These are phyloP conservation scores for Cydia pomonella DNA, from an alignment of 1,140 invertebrate genomes.

Conservation along the genomic window DNA sequence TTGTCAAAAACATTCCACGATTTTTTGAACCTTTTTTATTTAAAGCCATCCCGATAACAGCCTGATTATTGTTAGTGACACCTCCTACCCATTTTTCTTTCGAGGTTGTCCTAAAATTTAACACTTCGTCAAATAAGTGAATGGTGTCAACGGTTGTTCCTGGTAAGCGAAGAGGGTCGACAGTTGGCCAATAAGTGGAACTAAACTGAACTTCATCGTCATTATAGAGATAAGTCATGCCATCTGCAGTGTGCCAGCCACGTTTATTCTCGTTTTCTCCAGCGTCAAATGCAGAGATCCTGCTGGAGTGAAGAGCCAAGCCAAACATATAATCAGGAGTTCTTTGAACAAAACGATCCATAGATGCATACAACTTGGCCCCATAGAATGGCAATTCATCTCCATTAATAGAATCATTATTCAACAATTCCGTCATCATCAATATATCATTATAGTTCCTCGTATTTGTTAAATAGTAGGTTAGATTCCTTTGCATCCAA, in stretches of 20 bases:
- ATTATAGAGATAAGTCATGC: conserved; percentile 4
- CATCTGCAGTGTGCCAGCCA: conserved; percentile 9
- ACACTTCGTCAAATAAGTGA: not conserved
- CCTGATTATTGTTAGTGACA: not conserved
- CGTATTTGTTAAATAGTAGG: not conserved
- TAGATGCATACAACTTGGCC: not conserved
- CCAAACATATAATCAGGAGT: conserved; percentile 11
- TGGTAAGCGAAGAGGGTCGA: not conserved
- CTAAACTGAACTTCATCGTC: conserved; percentile 3
- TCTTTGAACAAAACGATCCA: conserved; percentile 13
- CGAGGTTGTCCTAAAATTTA: not conserved
- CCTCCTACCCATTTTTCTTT: conserved; percentile 1
- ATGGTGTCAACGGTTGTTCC: conserved; percentile 1
- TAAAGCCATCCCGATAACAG: not conserved
- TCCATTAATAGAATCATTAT: not conserved
- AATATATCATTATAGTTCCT: not conserved
- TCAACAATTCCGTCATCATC: not conserved
- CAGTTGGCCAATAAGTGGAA: conserved; percentile 7
- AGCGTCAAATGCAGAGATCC: not conserved
- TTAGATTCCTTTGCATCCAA: conserved; percentile 11
- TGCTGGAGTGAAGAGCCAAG: conserved; percentile 8
- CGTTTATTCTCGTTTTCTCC: not conserved
- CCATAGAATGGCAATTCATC: not conserved
- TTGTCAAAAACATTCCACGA: not conserved
- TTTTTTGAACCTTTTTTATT: conserved; percentile 7